Base-by-base conservation (phyloP, 53 echinoderm and acorn worm genomes). In the Paracentrotus lividus region DNA sequence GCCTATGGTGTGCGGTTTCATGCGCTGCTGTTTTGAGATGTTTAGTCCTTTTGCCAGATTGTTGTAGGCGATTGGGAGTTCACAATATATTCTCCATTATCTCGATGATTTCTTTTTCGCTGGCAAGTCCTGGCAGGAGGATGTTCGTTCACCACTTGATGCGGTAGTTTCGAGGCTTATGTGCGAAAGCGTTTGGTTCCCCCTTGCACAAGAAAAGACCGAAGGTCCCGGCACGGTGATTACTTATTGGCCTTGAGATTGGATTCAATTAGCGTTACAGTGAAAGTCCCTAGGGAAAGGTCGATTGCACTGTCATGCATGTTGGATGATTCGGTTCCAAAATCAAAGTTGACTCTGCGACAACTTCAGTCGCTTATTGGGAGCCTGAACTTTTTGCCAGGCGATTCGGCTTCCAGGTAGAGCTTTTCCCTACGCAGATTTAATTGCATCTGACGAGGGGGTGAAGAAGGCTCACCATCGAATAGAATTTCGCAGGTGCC, bases 91-190 rank as follows among this genome's bases (percentile, higher is more conserved):
- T 5, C 68, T 88, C 20, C 96, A 96, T 65, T 96, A 94, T 94
- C 49, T 94, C 4, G 94, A 96, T 61, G 94, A 94, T 91, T 94
- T 94, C 40, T 93, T 95, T 14, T 93, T 94, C 86, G 77, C 84
- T 38, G 93, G 85, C 42, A 77, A 57, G 21, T 16, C 90, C n/a
- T n/a, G 6, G n/a, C 44, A 9, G 9, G 45, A 0, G 77, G 65
- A 14, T 93, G 91, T 91, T 27, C 42, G 0, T n/a, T n/a, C n/a
- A n/a, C n/a, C 31, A 10, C 8, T 4, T 78, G 5, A 58, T 95
- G 75, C 16, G 36, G 12, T 32, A n/a, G 20, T 0, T 95, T 95
- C 65, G 18, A 23, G 43, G 47, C 56, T n/a, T 1, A 66, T 90
- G 93, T 95, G 95, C 85, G 91, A 49, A 15, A 33, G 93, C 8